A percentile compares a stretch with the other conserved stretches of the same genome.
phyloP scores from a whole-genome alignment of 2,888 invertebrate genomes.

The Diogma glabrata region DNA sequence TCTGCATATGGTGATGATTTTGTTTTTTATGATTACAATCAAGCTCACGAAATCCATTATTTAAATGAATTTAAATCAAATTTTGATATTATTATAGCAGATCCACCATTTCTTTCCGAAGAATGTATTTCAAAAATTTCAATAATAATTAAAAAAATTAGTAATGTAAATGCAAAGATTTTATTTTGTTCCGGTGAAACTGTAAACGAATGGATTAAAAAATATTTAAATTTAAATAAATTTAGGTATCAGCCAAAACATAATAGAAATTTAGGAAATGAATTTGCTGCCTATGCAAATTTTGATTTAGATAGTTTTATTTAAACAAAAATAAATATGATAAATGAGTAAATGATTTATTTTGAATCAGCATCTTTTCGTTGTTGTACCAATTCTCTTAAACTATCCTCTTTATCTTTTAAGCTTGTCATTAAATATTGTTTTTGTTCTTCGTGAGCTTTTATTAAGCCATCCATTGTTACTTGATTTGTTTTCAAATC shows the following conservation, averaged over 20 bases:
- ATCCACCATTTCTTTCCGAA: conserved; percentile 90
- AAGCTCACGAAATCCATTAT: conserved; percentile 53
- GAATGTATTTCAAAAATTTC: conserved; percentile 82
- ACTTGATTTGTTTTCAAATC: conserved; percentile 48
- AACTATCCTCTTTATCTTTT: conserved; percentile 69
- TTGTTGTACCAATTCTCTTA: conserved; percentile 65
- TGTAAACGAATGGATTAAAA: conserved; percentile 59
- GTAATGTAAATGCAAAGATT: conserved; percentile 35
- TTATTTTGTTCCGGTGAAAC: conserved; percentile 68
- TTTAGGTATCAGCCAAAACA: conserved; percentile 70
- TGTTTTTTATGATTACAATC: conserved; percentile 82
- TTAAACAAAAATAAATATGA: conserved; percentile 7
- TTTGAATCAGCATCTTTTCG: conserved; percentile 39
- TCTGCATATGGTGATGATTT: conserved; percentile 61
- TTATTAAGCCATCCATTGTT: conserved; percentile 53
- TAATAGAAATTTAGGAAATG: conserved; percentile 82
- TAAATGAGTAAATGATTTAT: conserved; percentile 10
- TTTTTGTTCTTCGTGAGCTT: conserved; percentile 58
- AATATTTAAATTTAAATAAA: conserved; percentile 49
- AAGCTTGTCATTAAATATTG: conserved; percentile 59
- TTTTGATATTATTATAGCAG: conserved; percentile 80
- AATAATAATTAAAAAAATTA: conserved; percentile 59
- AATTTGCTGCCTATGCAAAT: conserved; percentile 84
- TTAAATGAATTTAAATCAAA: conserved; percentile 33
- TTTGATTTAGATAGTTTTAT: conserved; percentile 52